Evolutionary conservation across 2,888 invertebrate genomes (phyloP), one percentile per base, ranked within the genome.

Genomic region (Nematopogon swammerdamellus): DNA sequence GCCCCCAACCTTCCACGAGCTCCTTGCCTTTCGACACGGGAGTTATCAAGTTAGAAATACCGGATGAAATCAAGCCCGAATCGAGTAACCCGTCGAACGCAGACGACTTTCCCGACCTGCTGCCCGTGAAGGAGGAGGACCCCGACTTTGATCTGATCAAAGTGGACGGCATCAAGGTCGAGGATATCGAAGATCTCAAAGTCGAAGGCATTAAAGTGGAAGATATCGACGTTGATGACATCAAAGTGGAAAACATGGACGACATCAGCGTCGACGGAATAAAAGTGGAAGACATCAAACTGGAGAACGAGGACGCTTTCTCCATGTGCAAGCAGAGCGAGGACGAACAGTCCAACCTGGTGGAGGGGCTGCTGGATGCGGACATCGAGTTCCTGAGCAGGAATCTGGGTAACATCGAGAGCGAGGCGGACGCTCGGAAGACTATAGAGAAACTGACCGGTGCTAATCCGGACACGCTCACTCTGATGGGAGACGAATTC

Each of bases 391-490:
- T 80, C 65, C 59, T 80, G 54, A 80, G 79, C 53, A 63, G 76
- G 19, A 80, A 80, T 55, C 60, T 80, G 56, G 77, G 75, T 1
- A 74, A 79, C 55, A 80, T 80, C 51, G 80, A 80, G 52, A 80
- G 77, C 60, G 80, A 80, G 50, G 74, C 79, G 1, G 80, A 80
- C 54, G 80, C 79, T 1, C 70, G 80, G 45, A 80, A 80, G 57
- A 75, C 80, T n/a, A 79, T 80, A 51, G 80, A 80, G 56, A 80
- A 77, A 50, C 56, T 80, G 51, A 79, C 80, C 1, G 80, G 77
- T 8, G 74, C 75, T 3, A 74, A 77, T 60, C 70, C 76, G 3
- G 79, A 80, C 51, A 73, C 74, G 1, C 68, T 80, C 10, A 74
- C 75, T 4, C 63, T 80, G 53, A 75, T 76, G 50, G 75, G 77